A percentile compares a stretch with the other conserved stretches of the same genome.
These are phyloP conservation scores for Lophura swinhoii DNA, from an alignment of 2,797 vertebrate genomes.

Conservation along the genomic window DNA sequence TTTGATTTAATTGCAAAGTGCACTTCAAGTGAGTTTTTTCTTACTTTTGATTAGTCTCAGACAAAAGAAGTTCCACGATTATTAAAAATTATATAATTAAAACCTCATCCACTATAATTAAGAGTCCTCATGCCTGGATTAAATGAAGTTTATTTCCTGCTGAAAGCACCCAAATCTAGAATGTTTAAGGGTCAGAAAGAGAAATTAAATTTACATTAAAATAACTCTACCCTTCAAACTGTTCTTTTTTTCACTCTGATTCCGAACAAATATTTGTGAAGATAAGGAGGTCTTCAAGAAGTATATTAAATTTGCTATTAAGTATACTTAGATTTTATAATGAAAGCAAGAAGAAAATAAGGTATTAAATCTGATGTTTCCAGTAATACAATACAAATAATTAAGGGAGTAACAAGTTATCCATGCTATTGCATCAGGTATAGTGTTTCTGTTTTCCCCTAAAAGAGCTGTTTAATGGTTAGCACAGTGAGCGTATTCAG, in stretches of 20 bases:
- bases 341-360: background rate
- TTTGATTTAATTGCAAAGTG: background rate
- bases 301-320: background rate
- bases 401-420: background rate
- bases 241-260: background rate
- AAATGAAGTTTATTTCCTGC: conserved; percentile 36
- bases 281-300: background rate
- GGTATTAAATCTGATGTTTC: background rate
- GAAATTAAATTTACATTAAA: conserved; percentile 31
- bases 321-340: background rate
- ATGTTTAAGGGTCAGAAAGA: conserved; percentile 14
- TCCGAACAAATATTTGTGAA: background rate
- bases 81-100: conserved; percentile 45
- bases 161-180: conserved; percentile 29
- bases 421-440: background rate
- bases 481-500: background rate
- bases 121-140: conserved; percentile 19
- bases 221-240: background rate
- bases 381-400: background rate
- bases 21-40: background rate
- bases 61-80: conserved; percentile 27
- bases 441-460: background rate
- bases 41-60: conserved; percentile 30
- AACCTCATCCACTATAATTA: conserved; percentile 47
- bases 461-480: background rate